A percentile compares a stretch with the other conserved stretches of the same genome.
phyloP scores from a whole-genome alignment of 1,140 invertebrate genomes.

The Drosophila chauvacae region DNA sequence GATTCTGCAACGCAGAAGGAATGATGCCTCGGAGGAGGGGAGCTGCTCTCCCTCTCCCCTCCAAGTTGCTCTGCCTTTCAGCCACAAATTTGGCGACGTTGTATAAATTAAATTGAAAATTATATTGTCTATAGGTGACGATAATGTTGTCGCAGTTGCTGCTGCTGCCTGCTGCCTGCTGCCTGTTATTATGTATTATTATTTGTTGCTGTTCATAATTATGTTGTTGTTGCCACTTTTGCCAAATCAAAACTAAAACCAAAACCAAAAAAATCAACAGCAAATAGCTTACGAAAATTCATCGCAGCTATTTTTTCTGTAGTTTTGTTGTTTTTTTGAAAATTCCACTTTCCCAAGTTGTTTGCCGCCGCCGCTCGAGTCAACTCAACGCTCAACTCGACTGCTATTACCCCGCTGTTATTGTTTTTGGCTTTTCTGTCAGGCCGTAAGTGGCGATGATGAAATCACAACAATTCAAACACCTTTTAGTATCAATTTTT shows the following conservation, averaged over 20 bases:
- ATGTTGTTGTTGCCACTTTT: conserved; percentile 72
- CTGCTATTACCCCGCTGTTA: conserved; percentile 31
- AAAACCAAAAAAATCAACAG: conserved; percentile 22
- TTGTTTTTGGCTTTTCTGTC: conserved; percentile 77
- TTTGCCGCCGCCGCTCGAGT: conserved; percentile 25
- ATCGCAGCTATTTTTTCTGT: conserved; percentile 29
- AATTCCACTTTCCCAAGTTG: conserved; percentile 79
- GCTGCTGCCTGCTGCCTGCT: conserved; percentile 8
- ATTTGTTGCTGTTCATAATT: conserved; percentile 64
- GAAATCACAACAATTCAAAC: conserved; percentile 83
- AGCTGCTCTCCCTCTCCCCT: neutral
- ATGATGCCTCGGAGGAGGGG: neutral
- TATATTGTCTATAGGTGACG: conserved; percentile 81
- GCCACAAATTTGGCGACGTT: conserved; percentile 53
- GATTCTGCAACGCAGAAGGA: conserved; percentile 29
- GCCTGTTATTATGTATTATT: conserved; percentile 68
- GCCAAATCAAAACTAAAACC: conserved; percentile 44
- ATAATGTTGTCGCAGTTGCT: conserved; percentile 69
- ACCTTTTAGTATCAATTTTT: conserved; percentile 82
- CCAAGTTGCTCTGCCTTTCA: conserved; percentile 4
- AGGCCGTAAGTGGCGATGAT: conserved; percentile 79
- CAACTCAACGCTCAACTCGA: conserved; percentile 4
- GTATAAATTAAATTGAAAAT: conserved; percentile 80
- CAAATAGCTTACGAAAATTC: conserved; percentile 32
- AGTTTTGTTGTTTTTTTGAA: conserved; percentile 27